Evolutionary conservation across 2,888 invertebrate species (phyloP).

Genomic region (Ypsolopha scabrella): DNA sequence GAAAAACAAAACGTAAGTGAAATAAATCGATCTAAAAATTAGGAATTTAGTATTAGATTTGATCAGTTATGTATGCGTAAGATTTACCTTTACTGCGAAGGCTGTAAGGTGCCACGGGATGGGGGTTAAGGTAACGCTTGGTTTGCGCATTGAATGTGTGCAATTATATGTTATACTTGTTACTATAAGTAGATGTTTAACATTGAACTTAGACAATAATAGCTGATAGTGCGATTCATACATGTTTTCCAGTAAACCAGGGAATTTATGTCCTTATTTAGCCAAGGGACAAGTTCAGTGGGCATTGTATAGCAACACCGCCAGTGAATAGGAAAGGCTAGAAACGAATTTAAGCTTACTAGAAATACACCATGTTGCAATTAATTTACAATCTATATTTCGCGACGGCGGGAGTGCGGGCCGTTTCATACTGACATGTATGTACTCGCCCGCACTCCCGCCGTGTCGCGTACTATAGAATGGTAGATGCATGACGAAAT

Average conservation of each 20-base stretch:
- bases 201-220: conserved; percentile 1
- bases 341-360: no score
- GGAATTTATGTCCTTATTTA: no score
- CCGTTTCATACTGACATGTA: no score
- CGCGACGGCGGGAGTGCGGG: no score
- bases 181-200: conserved; percentile 1
- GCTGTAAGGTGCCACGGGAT: background rate
- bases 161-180: background rate
- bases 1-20: background rate
- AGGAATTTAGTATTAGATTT: no score
- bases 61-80: background rate
- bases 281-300: background rate
- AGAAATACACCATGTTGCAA: background rate
- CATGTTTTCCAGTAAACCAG: background rate
- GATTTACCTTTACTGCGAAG: background rate
- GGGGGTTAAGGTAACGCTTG: background rate
- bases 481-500: background rate
- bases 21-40: background rate
- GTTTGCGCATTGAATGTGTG: background rate
- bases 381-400: background rate
- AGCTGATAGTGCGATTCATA: background rate
- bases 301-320: background rate
- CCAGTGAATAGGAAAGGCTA: background rate
- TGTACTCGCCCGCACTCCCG: no score
- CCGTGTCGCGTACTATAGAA: no score